Conservation (phyloP, 2,113 vertebrate genomes). For the Anhinga anhinga region DNA sequence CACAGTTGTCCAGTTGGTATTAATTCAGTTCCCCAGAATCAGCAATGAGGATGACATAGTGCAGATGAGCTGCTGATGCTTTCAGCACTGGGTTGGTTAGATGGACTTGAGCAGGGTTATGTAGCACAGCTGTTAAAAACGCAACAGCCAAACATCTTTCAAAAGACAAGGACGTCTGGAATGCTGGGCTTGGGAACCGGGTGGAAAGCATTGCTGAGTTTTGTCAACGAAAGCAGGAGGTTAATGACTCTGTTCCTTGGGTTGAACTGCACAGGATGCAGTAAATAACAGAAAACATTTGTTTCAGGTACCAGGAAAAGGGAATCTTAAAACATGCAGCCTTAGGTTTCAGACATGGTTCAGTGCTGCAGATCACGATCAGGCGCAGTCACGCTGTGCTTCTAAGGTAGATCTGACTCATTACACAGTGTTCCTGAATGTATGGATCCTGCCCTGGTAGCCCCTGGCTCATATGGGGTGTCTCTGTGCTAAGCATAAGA, state of each 20-base stretch:
- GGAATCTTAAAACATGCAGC: background rate
- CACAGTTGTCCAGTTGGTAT: background rate
- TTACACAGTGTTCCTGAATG: background rate
- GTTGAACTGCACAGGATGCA: accelerated
- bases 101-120: background rate
- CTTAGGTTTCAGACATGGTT: background rate
- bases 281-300: background rate
- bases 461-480: background rate
- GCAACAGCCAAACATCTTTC: background rate
- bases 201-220: background rate
- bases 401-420: background rate
- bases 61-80: background rate
- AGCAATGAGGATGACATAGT: background rate
- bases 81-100: background rate
- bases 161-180: background rate
- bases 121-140: background rate
- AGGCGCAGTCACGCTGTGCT: accelerated
- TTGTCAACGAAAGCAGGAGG: background rate
- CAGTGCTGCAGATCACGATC: background rate
- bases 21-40: background rate
- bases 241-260: background rate
- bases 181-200: background rate
- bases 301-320: background rate
- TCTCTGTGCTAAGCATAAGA: background rate
- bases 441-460: background rate